These are phyloP conservation scores for Morpho achilles DNA, from an alignment of 2,888 invertebrate species.

Conservation along the genomic window DNA sequence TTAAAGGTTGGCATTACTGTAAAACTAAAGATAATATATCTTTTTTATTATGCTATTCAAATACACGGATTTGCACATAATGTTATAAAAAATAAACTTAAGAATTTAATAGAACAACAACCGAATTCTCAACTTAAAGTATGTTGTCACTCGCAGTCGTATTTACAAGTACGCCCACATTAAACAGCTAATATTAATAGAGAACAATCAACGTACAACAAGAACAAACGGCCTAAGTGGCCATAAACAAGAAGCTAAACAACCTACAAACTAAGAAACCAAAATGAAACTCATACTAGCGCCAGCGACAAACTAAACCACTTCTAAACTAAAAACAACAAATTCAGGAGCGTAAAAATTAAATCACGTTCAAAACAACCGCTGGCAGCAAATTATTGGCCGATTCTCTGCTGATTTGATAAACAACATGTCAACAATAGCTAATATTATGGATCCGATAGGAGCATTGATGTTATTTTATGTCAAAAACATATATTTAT, in stretches of 20 bases:
- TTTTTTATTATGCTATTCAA: no score
- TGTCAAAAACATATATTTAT: no score
- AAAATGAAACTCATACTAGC: conserved; percentile 34
- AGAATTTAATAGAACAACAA: no score
- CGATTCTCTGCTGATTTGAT: conserved; percentile 9
- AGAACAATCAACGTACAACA: conserved; percentile 57
- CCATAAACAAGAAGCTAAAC: conserved; percentile 56
- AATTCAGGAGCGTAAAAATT: conserved; percentile 42
- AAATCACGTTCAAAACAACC: conserved; percentile 49
- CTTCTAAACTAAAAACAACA: conserved; percentile 48
- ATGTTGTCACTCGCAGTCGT: not conserved
- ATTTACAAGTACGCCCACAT: conserved; percentile 2
- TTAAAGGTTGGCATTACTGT: not conserved
- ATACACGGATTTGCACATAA: no score
- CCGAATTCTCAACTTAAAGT: no score
- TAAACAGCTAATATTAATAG: conserved; percentile 39
- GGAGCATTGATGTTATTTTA: no score
- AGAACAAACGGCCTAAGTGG: conserved; percentile 43
- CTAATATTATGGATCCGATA: no score
- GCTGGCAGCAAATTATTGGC: conserved; percentile 36
- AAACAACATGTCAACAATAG: not conserved
- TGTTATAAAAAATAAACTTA: no score
- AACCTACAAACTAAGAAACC: conserved; percentile 32
- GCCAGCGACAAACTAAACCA: conserved; percentile 57
- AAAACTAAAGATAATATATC: not conserved